These are phyloP conservation scores for Turritopsis rubra DNA, from an alignment of 30 jellyfish, hydroid and myxozoan genomes.

Conservation along the genomic window DNA sequence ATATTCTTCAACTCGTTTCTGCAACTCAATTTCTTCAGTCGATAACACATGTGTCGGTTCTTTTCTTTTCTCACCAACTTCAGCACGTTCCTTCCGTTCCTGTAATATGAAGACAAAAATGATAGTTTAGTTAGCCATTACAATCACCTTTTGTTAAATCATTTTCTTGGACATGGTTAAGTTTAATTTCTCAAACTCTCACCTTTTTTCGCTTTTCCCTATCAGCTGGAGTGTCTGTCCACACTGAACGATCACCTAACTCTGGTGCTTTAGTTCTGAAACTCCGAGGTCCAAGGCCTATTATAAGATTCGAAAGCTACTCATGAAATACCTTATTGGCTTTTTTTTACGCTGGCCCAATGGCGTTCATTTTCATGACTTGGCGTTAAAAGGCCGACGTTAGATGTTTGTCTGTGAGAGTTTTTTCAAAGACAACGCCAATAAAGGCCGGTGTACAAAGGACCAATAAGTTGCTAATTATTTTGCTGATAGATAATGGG, in stretches of 20 bases:
- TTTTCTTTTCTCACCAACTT: constrained; percentile 18
- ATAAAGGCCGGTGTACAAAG: too few relatives aligned
- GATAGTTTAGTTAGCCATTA: too few relatives aligned
- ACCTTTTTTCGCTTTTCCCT: constrained; percentile 62
- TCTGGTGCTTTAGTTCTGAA: constrained; percentile 54
- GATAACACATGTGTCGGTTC: constrained; percentile 25
- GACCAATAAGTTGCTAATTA: too few relatives aligned
- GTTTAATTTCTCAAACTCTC: not conserved
- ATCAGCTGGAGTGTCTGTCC: constrained; percentile 93
- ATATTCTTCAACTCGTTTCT: constrained; percentile 47
- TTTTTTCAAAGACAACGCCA: too few relatives aligned
- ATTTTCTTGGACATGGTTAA: too few relatives aligned
- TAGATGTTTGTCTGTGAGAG: too few relatives aligned
- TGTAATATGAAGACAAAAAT: not conserved
- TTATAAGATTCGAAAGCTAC: not conserved
- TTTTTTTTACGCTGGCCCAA: not conserved
- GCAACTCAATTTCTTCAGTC: constrained; percentile 54
- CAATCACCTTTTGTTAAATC: too few relatives aligned
- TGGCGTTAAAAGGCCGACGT: too few relatives aligned
- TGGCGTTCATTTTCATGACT: not conserved
- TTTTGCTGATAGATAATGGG: too few relatives aligned
- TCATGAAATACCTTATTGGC: too few relatives aligned
- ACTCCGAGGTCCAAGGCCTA: constrained; percentile 75
- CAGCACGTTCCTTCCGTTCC: constrained; percentile 25
- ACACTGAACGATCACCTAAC: constrained; percentile 71